Evolutionary conservation across 2,888 invertebrate species (phyloP).

Genomic region (Drosophila barbarae): DNA sequence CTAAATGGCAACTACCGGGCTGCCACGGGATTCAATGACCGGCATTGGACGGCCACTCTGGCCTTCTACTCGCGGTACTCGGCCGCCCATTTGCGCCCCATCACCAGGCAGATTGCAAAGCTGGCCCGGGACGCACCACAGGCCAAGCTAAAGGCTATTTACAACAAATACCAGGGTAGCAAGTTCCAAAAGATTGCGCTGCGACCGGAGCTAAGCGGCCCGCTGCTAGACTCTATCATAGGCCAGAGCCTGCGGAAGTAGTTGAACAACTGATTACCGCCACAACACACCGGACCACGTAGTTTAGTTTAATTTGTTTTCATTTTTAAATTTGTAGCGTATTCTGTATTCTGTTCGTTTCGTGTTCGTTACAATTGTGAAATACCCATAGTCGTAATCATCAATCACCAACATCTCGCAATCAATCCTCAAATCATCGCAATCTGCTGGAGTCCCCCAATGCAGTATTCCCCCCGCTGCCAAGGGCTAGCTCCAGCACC

Average conservation of each 20-base stretch:
- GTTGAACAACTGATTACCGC: not conserved
- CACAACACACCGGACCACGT: slow-evolving; percentile 8
- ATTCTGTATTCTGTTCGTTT: slow-evolving; percentile 46
- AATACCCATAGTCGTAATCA: slow-evolving; percentile 39
- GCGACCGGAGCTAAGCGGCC: slow-evolving; percentile 82
- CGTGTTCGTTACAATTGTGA: slow-evolving; percentile 42
- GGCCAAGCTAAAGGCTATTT: slow-evolving; percentile 86
- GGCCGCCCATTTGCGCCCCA: slow-evolving; percentile 84
- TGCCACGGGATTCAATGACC: slow-evolving; percentile 69
- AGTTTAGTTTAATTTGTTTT: slow-evolving; percentile 69
- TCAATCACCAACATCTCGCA: slow-evolving; percentile 8
- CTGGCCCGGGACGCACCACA: slow-evolving; percentile 85
- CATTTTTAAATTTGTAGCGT: slow-evolving; percentile 60
- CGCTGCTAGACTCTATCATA: slow-evolving; percentile 74
- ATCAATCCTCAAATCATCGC: slow-evolving; percentile 10
- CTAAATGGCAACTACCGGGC: slow-evolving; percentile 70
- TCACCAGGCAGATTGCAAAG: slow-evolving; percentile 85
- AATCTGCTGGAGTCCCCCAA: slow-evolving; percentile 32
- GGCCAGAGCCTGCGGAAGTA: slow-evolving; percentile 48
- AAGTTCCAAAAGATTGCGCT: slow-evolving; percentile 84
- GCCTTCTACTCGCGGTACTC: slow-evolving; percentile 88
- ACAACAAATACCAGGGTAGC: slow-evolving; percentile 83
- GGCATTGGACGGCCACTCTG: slow-evolving; percentile 88
- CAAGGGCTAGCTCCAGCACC: slow-evolving; percentile 25
- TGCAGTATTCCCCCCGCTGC: slow-evolving; percentile 11